Base-by-base conservation (phyloP, 2,113 vertebrate species). In the Caranx melampygus region DNA sequence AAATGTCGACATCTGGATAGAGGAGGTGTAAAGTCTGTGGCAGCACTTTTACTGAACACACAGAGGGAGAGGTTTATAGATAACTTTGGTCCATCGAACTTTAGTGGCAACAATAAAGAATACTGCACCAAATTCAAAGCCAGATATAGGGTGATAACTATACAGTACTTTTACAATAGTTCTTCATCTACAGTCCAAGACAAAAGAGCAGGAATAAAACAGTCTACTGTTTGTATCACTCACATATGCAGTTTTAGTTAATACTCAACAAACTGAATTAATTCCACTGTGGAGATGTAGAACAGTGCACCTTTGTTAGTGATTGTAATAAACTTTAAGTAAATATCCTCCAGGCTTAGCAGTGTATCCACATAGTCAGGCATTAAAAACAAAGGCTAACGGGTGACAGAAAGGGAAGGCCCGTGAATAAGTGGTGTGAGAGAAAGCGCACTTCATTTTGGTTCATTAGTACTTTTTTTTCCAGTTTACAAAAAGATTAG, bases 401-500 rank as follows among this genome's bases (percentile, higher is more conserved):
- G 55, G 47, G 58, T 26, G 3, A 70, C n/a, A 52, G 69, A 65
- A 14, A 52, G 20, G 33, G 72, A 58, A 59, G n/a, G 5, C n/a
- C 52, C 12, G 15, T 3, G 3, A 20, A 62, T 1, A 57, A 5
- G 20, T 26, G 51, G n/a, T 40, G 73, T 40, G 58, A 62, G 54
- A 26, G 14, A 80, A 66, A 47, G 54, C 31, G 52, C 44, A 18
- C n/a, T 81, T 57, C 26, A 71, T 72, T 69, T 83, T 54, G 6
- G 5, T 61, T 72, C 49, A 81, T 81, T 80, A 68, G 81, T 54
- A 70, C 5, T 63, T 72, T 72, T 26, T 33, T 21, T 0, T 31
- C 64, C 47, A 71, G n/a, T 81, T 77, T 54, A 51, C 52, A 62
- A 21, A 57, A 55, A 84, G 59, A 82, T 72, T 66, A 72, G 45